Evolutionary conservation across 2,888 invertebrate species (phyloP).

Genomic region (Ernsta delagoae): DNA sequence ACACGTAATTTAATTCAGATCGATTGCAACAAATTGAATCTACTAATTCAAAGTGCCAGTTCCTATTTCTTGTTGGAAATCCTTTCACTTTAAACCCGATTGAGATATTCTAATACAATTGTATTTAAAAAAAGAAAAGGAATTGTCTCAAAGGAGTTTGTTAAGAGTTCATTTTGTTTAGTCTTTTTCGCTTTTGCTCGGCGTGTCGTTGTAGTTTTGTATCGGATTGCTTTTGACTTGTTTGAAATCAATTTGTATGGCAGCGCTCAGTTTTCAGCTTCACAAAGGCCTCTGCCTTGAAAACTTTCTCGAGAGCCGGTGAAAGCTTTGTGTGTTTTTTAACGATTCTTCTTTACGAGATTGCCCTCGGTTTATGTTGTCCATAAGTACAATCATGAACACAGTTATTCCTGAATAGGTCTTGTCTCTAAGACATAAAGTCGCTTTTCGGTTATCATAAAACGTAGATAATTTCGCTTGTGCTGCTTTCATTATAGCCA

Average conservation of each 20-base stretch:
- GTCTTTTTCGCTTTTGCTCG: not conserved
- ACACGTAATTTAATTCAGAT: conserved; percentile 19
- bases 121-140: not conserved
- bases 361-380: conserved; percentile 47
- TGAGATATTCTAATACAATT: conserved; percentile 6
- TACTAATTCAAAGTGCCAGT: conserved; percentile 22
- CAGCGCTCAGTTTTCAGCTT: not conserved
- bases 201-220: not conserved
- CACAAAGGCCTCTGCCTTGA: no score
- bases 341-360: conserved; percentile 51
- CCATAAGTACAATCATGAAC: conserved; percentile 27
- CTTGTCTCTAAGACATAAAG: conserved; percentile 42
- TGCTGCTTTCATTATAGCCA: conserved; percentile 52
- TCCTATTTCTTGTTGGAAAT: not conserved
- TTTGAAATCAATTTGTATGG: conserved; percentile 5
- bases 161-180: not conserved
- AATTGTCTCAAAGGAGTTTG: not conserved
- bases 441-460: conserved; percentile 43
- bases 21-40: conserved; percentile 17
- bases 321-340: conserved; percentile 22
- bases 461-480: conserved; percentile 48
- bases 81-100: not conserved
- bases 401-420: conserved; percentile 31
- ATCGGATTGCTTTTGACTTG: conserved; percentile 9
- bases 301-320: conserved; percentile 14